Evolutionary conservation across 2,888 invertebrate species (phyloP).

Genomic region (Muschampia plurimacula): DNA sequence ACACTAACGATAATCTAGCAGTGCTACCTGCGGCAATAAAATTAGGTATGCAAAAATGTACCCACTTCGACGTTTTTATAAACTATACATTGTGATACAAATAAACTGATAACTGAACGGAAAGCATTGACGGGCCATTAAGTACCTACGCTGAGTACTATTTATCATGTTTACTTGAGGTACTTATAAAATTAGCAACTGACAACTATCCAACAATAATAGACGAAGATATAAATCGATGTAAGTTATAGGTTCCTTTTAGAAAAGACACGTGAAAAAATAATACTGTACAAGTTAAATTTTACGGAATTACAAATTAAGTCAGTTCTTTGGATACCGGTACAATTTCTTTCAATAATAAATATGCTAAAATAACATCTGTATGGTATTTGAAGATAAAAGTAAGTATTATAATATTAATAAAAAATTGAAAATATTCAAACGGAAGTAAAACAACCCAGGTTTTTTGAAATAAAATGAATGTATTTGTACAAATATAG

Average conservation of each 20-base stretch:
- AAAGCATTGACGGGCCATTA: constrained; percentile 26
- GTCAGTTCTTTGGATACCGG: too few relatives aligned
- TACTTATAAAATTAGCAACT: constrained; percentile 7
- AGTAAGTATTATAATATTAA: too few relatives aligned
- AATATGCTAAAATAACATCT: too few relatives aligned
- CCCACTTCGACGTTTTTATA: constrained; percentile 30
- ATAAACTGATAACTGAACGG: constrained; percentile 34
- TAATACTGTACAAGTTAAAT: too few relatives aligned
- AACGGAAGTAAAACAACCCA: too few relatives aligned
- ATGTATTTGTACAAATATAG: too few relatives aligned
- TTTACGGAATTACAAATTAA: too few relatives aligned
- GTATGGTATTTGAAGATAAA: too few relatives aligned
- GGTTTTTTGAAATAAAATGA: too few relatives aligned
- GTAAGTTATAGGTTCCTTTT: not conserved
- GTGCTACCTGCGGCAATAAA: constrained; percentile 40
- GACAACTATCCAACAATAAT: not conserved
- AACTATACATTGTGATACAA: constrained; percentile 28
- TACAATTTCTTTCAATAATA: too few relatives aligned
- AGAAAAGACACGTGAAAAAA: too few relatives aligned
- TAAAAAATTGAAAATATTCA: too few relatives aligned
- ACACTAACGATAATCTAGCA: constrained; percentile 72
- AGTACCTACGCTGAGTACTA: constrained; percentile 5
- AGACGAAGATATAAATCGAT: not conserved
- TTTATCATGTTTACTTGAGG: constrained; percentile 9
- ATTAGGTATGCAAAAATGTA: constrained; percentile 37